Conservation (phyloP, 2,113 vertebrate species). For the Marmota monax region DNA sequence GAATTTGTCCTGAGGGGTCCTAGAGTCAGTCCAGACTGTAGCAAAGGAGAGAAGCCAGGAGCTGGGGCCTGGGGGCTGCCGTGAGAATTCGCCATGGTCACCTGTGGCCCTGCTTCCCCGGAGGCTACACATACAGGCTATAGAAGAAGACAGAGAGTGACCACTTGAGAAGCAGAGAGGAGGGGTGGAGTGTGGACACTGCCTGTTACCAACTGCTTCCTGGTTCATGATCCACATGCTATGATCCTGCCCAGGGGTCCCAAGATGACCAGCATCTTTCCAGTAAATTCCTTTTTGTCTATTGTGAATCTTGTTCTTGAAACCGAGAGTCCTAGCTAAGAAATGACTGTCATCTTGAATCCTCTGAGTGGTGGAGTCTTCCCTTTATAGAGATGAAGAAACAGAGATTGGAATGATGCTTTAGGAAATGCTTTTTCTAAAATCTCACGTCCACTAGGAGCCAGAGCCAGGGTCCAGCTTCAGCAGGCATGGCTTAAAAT, state of each 20-base stretch:
- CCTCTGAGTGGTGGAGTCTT: neutral
- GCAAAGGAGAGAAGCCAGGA: neutral
- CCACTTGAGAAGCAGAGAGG: neutral
- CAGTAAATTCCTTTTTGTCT: neutral
- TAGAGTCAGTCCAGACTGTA: neutral
- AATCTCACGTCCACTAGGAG: neutral
- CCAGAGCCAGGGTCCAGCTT: neutral
- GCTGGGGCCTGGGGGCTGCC: neutral
- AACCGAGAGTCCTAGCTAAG: neutral
- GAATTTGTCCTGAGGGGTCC: neutral
- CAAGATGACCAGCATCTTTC: neutral
- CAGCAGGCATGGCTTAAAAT: neutral
- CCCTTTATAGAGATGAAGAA: neutral
- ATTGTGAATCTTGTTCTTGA: neutral
- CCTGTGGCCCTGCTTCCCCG: neutral
- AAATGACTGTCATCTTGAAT: neutral
- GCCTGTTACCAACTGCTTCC: neutral
- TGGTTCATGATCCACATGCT: neutral
- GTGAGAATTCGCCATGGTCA: accelerated
- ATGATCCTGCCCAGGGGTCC: accelerated
- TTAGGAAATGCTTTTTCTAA: neutral
- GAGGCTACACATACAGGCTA: neutral
- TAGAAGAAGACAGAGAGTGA: neutral
- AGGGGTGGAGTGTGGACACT: neutral
- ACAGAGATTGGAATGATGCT: neutral